Conservation (phyloP, 1,140 invertebrate genomes). For the Monomorium pharaonis region DNA sequence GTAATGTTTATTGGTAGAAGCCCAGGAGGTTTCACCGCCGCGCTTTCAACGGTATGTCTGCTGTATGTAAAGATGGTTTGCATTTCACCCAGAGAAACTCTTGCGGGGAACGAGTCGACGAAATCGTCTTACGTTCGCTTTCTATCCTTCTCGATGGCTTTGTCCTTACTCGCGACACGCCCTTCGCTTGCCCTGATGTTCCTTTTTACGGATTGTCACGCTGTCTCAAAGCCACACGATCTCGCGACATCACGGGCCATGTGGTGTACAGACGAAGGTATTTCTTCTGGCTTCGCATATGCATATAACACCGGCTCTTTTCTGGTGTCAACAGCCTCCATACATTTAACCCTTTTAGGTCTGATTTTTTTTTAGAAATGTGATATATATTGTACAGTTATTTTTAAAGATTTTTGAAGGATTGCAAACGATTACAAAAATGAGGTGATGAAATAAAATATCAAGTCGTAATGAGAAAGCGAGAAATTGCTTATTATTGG, state of each 20-base stretch:
- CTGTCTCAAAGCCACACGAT: not conserved
- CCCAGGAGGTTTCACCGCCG: constrained; percentile 70
- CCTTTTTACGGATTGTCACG: constrained; percentile 45
- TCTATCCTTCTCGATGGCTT: constrained; percentile 51
- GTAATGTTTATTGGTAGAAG: constrained; percentile 70
- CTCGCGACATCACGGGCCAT: not conserved
- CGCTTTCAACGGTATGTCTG: constrained; percentile 64
- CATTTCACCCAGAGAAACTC: constrained; percentile 79
- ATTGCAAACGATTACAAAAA: too few relatives aligned
- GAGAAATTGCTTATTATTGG: too few relatives aligned
- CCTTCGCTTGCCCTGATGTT: not conserved
- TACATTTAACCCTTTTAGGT: not conserved
- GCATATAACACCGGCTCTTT: not conserved
- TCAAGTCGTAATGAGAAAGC: too few relatives aligned
- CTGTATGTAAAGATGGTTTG: constrained; percentile 72
- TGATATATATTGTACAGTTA: too few relatives aligned
- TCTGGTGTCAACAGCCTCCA: not conserved
- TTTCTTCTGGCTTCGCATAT: not conserved
- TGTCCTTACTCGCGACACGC: constrained; percentile 53
- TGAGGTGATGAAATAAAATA: too few relatives aligned
- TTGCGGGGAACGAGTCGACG: constrained; percentile 28
- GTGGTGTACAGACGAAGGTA: constrained; percentile 9
- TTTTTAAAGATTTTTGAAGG: too few relatives aligned
- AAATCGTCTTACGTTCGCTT: constrained; percentile 59
- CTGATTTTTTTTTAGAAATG: too few relatives aligned